Base-by-base conservation (phyloP, 1,140 invertebrate species). In the Spodoptera frugiperda region DNA sequence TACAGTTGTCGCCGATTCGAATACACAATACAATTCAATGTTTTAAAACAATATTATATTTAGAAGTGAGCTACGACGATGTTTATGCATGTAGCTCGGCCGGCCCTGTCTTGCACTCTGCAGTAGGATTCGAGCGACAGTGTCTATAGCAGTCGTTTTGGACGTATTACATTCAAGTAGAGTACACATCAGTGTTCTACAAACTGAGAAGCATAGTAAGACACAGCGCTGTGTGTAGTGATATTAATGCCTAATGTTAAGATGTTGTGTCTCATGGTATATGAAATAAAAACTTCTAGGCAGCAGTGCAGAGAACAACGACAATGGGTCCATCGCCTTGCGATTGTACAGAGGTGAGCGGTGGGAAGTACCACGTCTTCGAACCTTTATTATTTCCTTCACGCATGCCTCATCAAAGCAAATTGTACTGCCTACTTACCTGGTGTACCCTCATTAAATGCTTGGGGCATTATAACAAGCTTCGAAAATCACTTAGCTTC, bases 221-320 rank as follows among this genome's bases (percentile, higher is more conserved):
- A 17, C 3, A 65, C 14, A 30, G 15, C 11, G 15, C 1, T 10
- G 9, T 44, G 33, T 63, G n/a, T 17, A 46, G 59, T 63, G 59
- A 33, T 59, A 11, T 25, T 30, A 25, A 12, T 57, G 9, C 51
- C 8, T 9, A 17, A 25, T 67, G 11, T 25, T 25, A 48, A 8
- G 15, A 49, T 46, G 30, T 46, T 46, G 30, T 46, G 33, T 61
- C 39, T 73, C 44, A 57, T 53, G 21, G 33, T 72, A 17, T 73
- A 44, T 73, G n/a, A 51, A 61, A 73, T 73, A 15, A 61, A 73
- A 73, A 73, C 54, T 59, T 73, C 71, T 73, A 73, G 71, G 71
- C 71, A 12, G 55, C 71, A 8, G 71, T 73, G 19, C 55, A 73
- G 55, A 59, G 55, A 30, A 25, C 46, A 12, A 48, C 71, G 14